Percentiles rank a stretch among this genome's conserved stretches.
phyloP scores from a whole-genome alignment of 2,888 invertebrate genomes.

The Scaptomyza tumidula region DNA sequence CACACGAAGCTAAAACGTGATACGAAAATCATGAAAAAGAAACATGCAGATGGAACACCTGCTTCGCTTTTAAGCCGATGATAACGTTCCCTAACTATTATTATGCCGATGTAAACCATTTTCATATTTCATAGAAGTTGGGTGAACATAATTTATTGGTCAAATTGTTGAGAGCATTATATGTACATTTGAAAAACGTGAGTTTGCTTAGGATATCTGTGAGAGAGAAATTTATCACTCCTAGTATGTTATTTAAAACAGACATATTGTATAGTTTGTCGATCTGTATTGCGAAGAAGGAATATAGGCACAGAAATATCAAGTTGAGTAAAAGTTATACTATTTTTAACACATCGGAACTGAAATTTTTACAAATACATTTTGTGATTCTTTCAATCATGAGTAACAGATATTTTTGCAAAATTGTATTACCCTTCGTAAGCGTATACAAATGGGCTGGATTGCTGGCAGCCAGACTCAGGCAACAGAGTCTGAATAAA shows the following conservation, averaged over 20 bases:
- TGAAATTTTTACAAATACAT: no score
- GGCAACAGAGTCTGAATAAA: slow-evolving; percentile 49
- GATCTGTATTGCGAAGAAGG: no score
- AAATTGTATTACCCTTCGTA: slow-evolving; percentile 6
- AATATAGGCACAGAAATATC: no score
- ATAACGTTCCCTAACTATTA: background rate
- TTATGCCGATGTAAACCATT: background rate
- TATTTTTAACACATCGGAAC: no score
- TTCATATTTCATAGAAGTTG: background rate
- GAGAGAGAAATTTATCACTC: no score
- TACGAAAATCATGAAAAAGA: slow-evolving; percentile 11
- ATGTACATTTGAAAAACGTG: background rate
- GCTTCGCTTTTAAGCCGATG: background rate
- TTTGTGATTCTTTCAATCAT: background rate
- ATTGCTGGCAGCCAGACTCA: slow-evolving; percentile 27
- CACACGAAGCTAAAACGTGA: slow-evolving; percentile 63
- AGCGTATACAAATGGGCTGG: slow-evolving; percentile 22
- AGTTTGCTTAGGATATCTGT: background rate
- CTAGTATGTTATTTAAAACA: no score
- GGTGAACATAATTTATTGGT: background rate
- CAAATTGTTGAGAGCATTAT: background rate
- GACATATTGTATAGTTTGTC: no score
- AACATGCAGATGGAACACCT: background rate
- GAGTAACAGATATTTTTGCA: background rate
- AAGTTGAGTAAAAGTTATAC: no score